Conservation (phyloP, 92 coral and sea anemone genomes). For the Epizoanthus illoricatus region DNA sequence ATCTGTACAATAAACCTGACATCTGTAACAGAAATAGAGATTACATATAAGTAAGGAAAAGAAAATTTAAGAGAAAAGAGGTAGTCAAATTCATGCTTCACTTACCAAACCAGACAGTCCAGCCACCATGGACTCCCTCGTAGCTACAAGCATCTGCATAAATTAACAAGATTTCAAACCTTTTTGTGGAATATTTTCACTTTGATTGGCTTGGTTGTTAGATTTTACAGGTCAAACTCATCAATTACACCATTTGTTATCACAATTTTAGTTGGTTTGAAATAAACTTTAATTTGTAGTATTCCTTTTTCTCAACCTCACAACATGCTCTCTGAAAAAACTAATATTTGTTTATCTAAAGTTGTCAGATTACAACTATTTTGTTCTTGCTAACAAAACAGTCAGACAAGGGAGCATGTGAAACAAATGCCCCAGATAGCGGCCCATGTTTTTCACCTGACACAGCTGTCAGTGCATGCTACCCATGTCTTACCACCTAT, state of each 20-base stretch:
- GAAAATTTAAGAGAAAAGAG: neutral
- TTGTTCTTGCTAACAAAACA: no score
- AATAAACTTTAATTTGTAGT: no score
- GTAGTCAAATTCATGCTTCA: neutral
- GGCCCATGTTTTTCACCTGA: no score
- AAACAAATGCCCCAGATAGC: no score
- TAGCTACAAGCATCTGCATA: conserved; percentile 73
- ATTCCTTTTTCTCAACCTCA: no score
- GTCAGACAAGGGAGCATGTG: no score
- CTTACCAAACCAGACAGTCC: conserved; percentile 92
- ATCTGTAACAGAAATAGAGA: conserved; percentile 44
- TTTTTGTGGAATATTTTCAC: neutral
- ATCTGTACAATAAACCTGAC: conserved; percentile 82
- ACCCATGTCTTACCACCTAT: no score
- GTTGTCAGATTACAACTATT: neutral
- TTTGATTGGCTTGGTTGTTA: neutral
- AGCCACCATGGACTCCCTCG: conserved; percentile 74
- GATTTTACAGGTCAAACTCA: no score
- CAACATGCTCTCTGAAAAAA: no score
- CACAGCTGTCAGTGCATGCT: no score
- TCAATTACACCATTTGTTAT: no score
- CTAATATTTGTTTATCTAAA: neutral
- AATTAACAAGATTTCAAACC: neutral
- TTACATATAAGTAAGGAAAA: neutral
- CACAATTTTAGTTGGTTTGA: no score